A percentile compares a stretch with the other conserved stretches of the same genome.
Evolutionary conservation across 2,113 vertebrate species (phyloP).

Genomic region (Casuarius casuarius): DNA sequence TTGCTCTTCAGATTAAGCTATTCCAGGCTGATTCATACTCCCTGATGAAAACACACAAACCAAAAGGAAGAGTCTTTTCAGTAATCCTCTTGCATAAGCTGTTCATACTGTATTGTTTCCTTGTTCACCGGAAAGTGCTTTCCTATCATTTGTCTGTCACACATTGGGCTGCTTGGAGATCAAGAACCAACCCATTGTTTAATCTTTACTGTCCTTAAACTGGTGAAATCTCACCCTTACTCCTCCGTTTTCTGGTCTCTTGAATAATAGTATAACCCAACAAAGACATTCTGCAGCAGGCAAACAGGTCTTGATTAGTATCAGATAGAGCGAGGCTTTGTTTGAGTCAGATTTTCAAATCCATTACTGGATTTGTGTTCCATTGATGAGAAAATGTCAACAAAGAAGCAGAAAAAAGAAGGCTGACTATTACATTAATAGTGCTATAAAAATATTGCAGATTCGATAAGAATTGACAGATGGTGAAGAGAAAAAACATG

Average conservation of each 20-base stretch:
- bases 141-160: background rate
- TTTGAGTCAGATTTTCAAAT: background rate
- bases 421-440: slow-evolving; percentile 9
- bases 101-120: background rate
- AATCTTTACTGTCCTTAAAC: background rate
- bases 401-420: slow-evolving; percentile 9
- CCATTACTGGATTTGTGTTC: background rate
- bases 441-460: slow-evolving; percentile 22
- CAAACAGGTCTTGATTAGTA: background rate
- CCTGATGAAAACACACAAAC: background rate
- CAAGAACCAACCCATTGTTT: background rate
- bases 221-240: background rate
- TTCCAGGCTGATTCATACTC: background rate
- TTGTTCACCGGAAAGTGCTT: background rate
- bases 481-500: slow-evolving; percentile 6
- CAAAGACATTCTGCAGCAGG: background rate
- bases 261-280: background rate
- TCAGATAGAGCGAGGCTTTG: background rate
- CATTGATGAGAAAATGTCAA: background rate
- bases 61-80: background rate
- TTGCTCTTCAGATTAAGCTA: background rate
- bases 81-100: background rate
- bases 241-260: background rate
- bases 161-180: background rate
- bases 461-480: slow-evolving; percentile 45